Base-by-base conservation (phyloP, 2,888 invertebrate genomes). In the Digitonthophagus gazella region DNA sequence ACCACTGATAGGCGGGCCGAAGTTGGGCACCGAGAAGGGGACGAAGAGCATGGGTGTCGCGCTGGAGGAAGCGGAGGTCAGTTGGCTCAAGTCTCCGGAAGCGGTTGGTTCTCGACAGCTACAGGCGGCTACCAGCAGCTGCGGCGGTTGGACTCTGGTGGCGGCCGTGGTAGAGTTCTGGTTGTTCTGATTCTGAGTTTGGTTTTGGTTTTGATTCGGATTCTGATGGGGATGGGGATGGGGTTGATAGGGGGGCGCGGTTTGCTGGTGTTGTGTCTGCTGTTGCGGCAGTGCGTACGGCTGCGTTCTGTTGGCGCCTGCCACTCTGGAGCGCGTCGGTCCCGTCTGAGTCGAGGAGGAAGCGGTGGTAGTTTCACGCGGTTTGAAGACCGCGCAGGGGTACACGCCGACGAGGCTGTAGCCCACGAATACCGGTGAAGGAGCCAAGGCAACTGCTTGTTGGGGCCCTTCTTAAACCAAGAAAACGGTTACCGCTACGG, bases 321-420 rank as follows among this genome's bases (percentile, higher is more conserved):
- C 72, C 69, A 75, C 74, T 68, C 73, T 73, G 67, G 72, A 71
- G 20, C 76, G 74, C 65, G 72, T 73, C 56, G 76, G 76, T 63
- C 76, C 76, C 66, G 71, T 69, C 58, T 65, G 65, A 66, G 67
- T 67, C 44, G 68, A 65, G 65, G 69, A 71, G 67, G 69, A 67
- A 57, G 72, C 69, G 67, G 73, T 69, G 69, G 74, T 71, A 55
- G 73, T 68, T 66, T 73, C 73, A 70, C 78, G 79, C 74, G 83
- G 83, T 77, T 84, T 84, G 83, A 84, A 84, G 79, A 85, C 84
- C 78, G 85, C 85, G 81, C 85, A 85, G 72, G 85, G 85, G 83
- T 85, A 85, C 80, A 85, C 84, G 82, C 85, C 85, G 76, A 85
- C 83, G 76, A 85, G 84, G 84, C 85, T 85, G 83, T 85, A 85